Percentiles rank a stretch among this genome's conserved stretches.
These are phyloP conservation scores for Oreocharis arfaki DNA, from an alignment of 2,113 vertebrate species.

Conservation along the genomic window DNA sequence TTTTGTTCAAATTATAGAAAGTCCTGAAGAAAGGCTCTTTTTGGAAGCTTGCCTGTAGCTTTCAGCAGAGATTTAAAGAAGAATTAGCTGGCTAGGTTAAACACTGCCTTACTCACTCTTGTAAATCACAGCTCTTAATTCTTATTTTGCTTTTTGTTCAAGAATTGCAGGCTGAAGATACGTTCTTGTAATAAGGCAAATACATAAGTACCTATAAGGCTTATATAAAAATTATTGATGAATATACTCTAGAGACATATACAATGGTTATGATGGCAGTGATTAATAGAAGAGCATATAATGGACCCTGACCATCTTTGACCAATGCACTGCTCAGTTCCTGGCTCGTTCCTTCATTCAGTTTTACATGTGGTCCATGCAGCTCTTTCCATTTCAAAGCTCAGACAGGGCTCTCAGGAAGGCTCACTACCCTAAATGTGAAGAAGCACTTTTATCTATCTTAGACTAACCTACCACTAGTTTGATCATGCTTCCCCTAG, in stretches of 20 bases:
- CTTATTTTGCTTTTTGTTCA: neutral
- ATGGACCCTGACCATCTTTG: neutral
- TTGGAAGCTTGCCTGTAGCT: neutral
- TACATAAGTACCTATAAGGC: neutral
- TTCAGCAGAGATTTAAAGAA: slow-evolving; percentile 17
- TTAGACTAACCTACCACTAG: neutral
- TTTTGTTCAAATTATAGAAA: neutral
- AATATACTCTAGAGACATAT: neutral
- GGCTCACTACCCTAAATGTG: fast-evolving
- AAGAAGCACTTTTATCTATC: neutral
- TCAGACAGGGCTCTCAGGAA: neutral
- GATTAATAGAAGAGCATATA: neutral
- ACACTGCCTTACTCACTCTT: neutral
- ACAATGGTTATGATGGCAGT: neutral
- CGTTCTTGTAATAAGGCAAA: neutral
- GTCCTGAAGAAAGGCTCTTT: neutral
- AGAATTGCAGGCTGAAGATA: neutral
- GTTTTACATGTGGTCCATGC: neutral
- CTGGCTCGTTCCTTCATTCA: neutral
- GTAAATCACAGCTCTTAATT: slow-evolving; percentile 7
- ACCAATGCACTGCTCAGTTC: neutral
- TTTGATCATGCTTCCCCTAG: neutral
- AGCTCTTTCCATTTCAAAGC: neutral
- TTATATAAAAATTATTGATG: neutral
- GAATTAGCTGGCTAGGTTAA: slow-evolving; percentile 10